These are phyloP conservation scores for Eledone cirrhosa DNA, from an alignment of 2,888 invertebrate species.

Conservation along the genomic window DNA sequence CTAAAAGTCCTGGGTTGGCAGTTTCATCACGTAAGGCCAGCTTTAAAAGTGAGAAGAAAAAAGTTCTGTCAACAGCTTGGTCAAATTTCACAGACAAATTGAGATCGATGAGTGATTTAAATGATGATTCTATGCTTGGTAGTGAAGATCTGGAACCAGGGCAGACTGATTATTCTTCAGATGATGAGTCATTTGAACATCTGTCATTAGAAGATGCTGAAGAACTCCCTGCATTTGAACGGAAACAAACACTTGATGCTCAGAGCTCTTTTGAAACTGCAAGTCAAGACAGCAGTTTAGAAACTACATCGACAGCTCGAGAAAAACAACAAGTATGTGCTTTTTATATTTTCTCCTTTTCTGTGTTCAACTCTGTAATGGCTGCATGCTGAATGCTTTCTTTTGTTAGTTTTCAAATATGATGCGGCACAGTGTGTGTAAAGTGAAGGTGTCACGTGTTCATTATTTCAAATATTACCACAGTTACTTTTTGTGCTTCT, in stretches of 20 bases:
- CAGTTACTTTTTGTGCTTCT: too few species aligned
- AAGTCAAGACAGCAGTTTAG: constrained; percentile 55
- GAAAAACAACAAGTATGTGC: constrained; percentile 50
- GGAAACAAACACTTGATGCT: constrained; percentile 55
- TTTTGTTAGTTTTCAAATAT: too few species aligned
- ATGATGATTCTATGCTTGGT: constrained; percentile 43
- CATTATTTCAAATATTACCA: too few species aligned
- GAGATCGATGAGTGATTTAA: constrained; percentile 51
- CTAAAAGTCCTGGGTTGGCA: constrained; percentile 10
- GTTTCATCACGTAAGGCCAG: constrained; percentile 27
- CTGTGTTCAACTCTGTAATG: too few species aligned
- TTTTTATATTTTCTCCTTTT: too few species aligned
- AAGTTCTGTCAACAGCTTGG: constrained; percentile 87
- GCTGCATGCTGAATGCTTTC: too few species aligned
- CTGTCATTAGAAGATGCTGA: constrained; percentile 67
- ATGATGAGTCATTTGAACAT: constrained; percentile 86
- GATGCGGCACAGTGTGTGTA: too few species aligned
- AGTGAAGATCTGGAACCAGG: constrained; percentile 79
- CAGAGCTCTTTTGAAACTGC: constrained; percentile 61
- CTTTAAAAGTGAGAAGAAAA: constrained; percentile 73
- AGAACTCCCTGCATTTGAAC: constrained; percentile 72
- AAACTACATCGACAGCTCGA: constrained; percentile 49
- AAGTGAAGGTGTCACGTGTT: too few species aligned
- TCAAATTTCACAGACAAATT: constrained; percentile 76
- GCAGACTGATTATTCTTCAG: constrained; percentile 85